Conservation (phyloP, 2,888 invertebrate species). For the Neocrepidodera transversa region DNA sequence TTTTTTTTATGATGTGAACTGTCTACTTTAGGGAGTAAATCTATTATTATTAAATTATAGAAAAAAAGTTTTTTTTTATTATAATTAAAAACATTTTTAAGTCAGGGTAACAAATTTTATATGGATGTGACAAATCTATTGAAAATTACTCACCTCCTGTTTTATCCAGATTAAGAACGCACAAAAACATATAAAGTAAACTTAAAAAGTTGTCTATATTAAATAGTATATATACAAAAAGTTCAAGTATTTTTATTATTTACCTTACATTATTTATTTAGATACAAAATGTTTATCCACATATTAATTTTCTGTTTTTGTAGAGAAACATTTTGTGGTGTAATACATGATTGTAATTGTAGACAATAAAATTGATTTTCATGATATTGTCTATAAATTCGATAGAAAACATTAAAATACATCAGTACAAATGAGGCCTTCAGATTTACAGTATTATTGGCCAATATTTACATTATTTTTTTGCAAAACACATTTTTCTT, state of each 20-base stretch:
- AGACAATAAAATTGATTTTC: constrained; percentile 38
- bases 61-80: too few relatives aligned
- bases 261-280: not conserved
- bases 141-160: constrained; percentile 65
- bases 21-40: too few relatives aligned
- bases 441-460: constrained; percentile 14
- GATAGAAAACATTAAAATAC: constrained; percentile 36
- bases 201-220: constrained; percentile 61
- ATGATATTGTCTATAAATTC: constrained; percentile 56
- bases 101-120: too few relatives aligned
- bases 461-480: constrained; percentile 5
- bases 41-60: too few relatives aligned
- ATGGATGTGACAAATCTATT: too few relatives aligned
- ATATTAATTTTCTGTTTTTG: too few relatives aligned
- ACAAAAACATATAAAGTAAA: constrained; percentile 62
- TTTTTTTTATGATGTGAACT: too few relatives aligned
- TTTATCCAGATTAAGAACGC: constrained; percentile 59
- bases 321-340: too few relatives aligned
- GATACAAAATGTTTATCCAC: too few relatives aligned
- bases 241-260: not conserved
- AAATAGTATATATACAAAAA: constrained; percentile 5
- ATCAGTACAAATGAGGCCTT: constrained; percentile 24
- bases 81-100: too few relatives aligned
- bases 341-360: constrained; percentile 37
- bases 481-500: not conserved